These are phyloP conservation scores for Cephus sareptanus DNA, from an alignment of 2,888 invertebrate species.

Conservation along the genomic window DNA sequence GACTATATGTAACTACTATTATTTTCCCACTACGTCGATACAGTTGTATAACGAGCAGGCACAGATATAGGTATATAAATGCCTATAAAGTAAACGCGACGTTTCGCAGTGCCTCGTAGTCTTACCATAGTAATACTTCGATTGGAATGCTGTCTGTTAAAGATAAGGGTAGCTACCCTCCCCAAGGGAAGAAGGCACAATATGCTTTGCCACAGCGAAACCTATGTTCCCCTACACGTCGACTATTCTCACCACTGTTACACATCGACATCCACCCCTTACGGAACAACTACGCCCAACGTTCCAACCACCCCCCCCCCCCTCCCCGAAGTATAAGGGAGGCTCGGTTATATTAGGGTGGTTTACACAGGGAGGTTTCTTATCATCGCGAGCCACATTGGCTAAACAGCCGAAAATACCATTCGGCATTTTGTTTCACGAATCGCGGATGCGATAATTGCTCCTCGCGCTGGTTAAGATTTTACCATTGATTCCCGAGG, in stretches of 20 bases:
- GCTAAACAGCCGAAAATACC: constrained; percentile 57
- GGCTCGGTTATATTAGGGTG: not conserved
- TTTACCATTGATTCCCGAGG: not conserved
- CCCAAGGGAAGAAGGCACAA: constrained; percentile 42
- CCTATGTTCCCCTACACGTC: constrained; percentile 18
- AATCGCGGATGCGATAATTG: constrained; percentile 50
- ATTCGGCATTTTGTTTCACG: constrained; percentile 56
- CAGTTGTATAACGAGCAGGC: not conserved
- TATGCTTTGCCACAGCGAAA: constrained; percentile 39
- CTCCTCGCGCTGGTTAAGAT: constrained; percentile 24
- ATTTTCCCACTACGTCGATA: not conserved
- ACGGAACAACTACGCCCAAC: not conserved
- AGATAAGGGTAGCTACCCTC: constrained; percentile 55
- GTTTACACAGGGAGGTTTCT: constrained; percentile 36
- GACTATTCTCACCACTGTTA: constrained; percentile 49
- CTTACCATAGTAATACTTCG: constrained; percentile 34
- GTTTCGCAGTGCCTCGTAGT: constrained; percentile 11
- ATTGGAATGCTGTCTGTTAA: constrained; percentile 55
- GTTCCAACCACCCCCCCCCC: no score
- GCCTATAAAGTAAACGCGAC: not conserved
- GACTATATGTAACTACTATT: not conserved
- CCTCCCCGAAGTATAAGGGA: not conserved
- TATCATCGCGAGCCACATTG: constrained; percentile 55
- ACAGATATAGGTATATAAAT: not conserved
- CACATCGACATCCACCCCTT: constrained; percentile 45